Percentiles rank a stretch among this genome's conserved stretches.
Evolutionary conservation across 2,888 invertebrate species (phyloP).

Genomic region (Euzetes globulus): DNA sequence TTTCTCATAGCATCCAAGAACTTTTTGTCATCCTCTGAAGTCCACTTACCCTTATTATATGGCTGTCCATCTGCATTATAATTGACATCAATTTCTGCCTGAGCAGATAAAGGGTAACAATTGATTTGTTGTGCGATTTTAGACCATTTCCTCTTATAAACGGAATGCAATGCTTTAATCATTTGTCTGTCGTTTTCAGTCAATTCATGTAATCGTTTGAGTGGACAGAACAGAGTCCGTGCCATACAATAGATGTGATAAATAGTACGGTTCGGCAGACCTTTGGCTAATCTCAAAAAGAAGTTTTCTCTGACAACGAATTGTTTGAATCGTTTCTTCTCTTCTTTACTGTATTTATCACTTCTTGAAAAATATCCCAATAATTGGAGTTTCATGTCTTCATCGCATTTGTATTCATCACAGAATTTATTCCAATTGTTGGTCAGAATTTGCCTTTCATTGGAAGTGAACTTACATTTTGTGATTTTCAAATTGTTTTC

Average conservation of each 20-base stretch:
- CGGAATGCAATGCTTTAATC: neutral
- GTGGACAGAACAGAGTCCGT: neutral
- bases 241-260: neutral
- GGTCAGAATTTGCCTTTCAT: neutral
- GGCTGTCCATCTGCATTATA: neutral
- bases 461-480: neutral
- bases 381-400: neutral
- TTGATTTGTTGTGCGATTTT: neutral
- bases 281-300: neutral
- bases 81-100: neutral
- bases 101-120: neutral
- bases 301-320: neutral
- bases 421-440: neutral
- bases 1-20: neutral
- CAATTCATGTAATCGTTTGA: neutral
- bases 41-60: neutral
- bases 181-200: neutral
- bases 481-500: neutral
- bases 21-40: neutral
- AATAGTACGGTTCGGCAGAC: neutral
- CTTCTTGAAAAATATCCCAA: neutral
- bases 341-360: slow-evolving; percentile 1
- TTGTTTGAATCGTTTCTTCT: neutral
- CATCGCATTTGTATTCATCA: neutral
- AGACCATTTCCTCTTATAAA: neutral